A percentile compares a stretch with the other conserved stretches of the same genome.
Conservation (phyloP, 1,140 invertebrate genomes). For the Heliconius congener region DNA sequence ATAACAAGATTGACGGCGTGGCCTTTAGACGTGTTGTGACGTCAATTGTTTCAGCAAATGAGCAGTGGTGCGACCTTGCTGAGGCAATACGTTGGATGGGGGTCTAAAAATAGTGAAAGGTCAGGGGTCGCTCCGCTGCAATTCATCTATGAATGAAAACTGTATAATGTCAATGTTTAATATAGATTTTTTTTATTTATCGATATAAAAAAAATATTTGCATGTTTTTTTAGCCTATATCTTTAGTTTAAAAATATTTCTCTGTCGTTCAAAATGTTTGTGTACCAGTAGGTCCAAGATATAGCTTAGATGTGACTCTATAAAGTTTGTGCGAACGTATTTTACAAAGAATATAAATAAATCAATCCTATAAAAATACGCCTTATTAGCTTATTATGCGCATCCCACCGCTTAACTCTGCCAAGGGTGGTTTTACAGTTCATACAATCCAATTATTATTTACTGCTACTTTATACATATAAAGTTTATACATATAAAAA, state of each 20-base stretch:
- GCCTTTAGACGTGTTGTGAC: constrained; percentile 66
- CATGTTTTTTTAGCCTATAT: neutral
- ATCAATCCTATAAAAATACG: neutral
- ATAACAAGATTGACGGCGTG: constrained; percentile 62
- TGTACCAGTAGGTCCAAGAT: too few relatives aligned
- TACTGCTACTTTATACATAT: too few relatives aligned
- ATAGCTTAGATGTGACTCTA: too few relatives aligned
- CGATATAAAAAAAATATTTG: neutral
- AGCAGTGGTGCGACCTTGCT: constrained; percentile 62
- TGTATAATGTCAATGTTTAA: neutral
- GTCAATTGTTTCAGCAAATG: constrained; percentile 78
- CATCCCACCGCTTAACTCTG: too few relatives aligned
- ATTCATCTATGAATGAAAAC: constrained; percentile 25
- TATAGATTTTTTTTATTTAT: neutral
- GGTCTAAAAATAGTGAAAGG: constrained; percentile 74
- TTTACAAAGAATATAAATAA: neutral
- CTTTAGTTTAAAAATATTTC: too few relatives aligned
- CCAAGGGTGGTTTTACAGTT: neutral
- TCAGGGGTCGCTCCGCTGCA: constrained; percentile 57
- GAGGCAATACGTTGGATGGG: constrained; percentile 58
- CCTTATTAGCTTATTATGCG: neutral
- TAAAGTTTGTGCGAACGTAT: neutral
- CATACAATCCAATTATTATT: neutral
- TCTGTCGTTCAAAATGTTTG: too few relatives aligned
- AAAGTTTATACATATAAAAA: too few relatives aligned